Evolutionary conservation across 1,140 invertebrate species (phyloP).

Genomic region (Bombus superbus): DNA sequence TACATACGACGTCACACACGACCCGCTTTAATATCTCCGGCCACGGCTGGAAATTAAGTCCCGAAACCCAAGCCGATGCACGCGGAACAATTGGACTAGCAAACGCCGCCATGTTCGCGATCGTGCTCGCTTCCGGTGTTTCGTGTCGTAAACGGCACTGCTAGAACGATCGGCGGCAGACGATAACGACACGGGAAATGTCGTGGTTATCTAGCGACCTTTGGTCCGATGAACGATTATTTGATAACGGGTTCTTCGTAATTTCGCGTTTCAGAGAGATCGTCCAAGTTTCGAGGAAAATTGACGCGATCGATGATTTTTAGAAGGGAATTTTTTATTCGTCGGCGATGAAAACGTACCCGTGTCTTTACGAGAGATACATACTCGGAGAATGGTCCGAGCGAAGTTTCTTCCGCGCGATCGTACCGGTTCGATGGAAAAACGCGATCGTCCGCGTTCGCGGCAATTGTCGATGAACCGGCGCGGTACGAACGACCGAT

Average conservation of each 20-base stretch:
- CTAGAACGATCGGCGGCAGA: slow-evolving; percentile 33
- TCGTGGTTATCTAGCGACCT: slow-evolving; percentile 31
- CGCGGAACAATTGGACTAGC: slow-evolving; percentile 57
- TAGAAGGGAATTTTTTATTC: not conserved
- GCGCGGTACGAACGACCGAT: slow-evolving; percentile 37
- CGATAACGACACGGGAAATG: slow-evolving; percentile 53
- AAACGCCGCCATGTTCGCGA: slow-evolving; percentile 52
- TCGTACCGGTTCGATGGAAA: slow-evolving; percentile 11
- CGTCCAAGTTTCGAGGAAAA: not conserved
- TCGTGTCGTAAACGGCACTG: slow-evolving; percentile 49
- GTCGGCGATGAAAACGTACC: not conserved
- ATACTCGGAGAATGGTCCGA: not conserved
- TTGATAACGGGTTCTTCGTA: not conserved
- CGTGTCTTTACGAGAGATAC: not conserved
- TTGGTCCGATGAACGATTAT: slow-evolving; percentile 20
- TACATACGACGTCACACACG: slow-evolving; percentile 80
- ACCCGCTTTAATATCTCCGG: slow-evolving; percentile 78
- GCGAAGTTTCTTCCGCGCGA: not conserved
- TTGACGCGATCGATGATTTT: not conserved
- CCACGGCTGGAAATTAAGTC: slow-evolving; percentile 79
- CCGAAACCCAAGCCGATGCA: slow-evolving; percentile 60
- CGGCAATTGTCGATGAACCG: slow-evolving; percentile 42
- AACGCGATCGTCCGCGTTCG: slow-evolving; percentile 27
- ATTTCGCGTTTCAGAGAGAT: not conserved
- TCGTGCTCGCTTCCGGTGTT: slow-evolving; percentile 59